Evolutionary conservation across 2,113 vertebrate genomes (phyloP), one percentile per base, ranked within the genome.

Genomic region (Rana temporaria): DNA sequence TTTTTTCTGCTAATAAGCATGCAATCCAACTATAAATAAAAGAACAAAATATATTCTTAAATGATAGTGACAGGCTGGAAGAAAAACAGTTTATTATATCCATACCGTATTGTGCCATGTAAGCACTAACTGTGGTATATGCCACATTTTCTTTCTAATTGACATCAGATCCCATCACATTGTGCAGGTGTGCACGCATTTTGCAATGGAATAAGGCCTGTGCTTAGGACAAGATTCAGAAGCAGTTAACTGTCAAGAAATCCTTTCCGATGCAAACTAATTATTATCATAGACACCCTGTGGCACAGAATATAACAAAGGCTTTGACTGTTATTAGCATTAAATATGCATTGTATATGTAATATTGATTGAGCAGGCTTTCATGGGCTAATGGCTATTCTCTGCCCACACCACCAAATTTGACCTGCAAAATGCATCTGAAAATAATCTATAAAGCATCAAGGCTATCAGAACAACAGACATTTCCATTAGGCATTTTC

Each of bases 331-430:
- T 82, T 82, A 74, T 82, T 82, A 75, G 71, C 80, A 82, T 82
- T 82, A 82, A 82, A 82, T 82, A 82, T 82, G 80, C 70, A 82
- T 82, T 74, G 60, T 64, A 66, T 75, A 82, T 74, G 70, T 82
- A 82, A 82, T 74, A 82, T 74, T 64, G 71, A 75, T 82, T 82
- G 62, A 57, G 70, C 30, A 57, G 60, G 70, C 80, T 75, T 82
- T 82, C 57, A 72, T 68, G 53, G 24, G 38, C 80, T 75, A 74
- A 82, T 75, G 80, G 80, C 63, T 38, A 74, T 67, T 75, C 79
- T 56, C 62, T 75, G 80, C 80, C 70, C 80, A 20, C 80, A 55
- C 62, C 65, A 82, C 24, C 42, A 82, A 66, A 55, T 65, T 67
- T 74, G n/a, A 75, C 62, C 70, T 75, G 53, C 48, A 57, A 82